A percentile compares a stretch with the other conserved stretches of the same genome.
Evolutionary conservation across 2,113 vertebrate species (phyloP).

Genomic region (western clawed frog (Xenopus tropicalis)): DNA sequence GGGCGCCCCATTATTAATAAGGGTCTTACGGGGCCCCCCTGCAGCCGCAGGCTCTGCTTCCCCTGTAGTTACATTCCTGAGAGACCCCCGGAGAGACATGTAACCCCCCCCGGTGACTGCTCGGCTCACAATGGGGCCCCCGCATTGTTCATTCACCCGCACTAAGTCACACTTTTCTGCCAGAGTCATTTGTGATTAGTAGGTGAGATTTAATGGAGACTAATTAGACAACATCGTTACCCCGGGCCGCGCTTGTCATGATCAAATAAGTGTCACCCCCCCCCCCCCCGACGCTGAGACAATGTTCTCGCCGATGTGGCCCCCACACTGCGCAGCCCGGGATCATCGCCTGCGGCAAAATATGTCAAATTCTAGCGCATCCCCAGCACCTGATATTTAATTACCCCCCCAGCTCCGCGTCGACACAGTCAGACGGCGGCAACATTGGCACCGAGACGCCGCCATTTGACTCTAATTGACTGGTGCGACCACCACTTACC

Average conservation of each 20-base stretch:
- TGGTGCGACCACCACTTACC: neutral
- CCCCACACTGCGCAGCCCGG: neutral
- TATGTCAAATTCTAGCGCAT: neutral
- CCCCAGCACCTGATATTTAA: constrained; percentile 3
- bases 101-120: too few relatives aligned
- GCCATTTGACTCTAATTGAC: neutral
- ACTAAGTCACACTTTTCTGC: neutral
- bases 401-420: neutral
- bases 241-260: neutral
- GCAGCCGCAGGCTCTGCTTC: too few relatives aligned
- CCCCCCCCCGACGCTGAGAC: too few relatives aligned
- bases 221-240: neutral
- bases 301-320: too few relatives aligned
- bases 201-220: neutral
- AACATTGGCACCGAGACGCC: neutral
- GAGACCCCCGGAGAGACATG: too few relatives aligned
- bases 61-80: too few relatives aligned
- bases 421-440: neutral
- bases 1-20: too few relatives aligned
- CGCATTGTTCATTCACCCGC: neutral
- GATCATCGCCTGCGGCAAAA: neutral
- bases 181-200: neutral
- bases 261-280: neutral
- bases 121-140: neutral
- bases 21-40: too few relatives aligned